Conservation (phyloP, 2,888 invertebrate species). For the Nipponacmea schrenckii region DNA sequence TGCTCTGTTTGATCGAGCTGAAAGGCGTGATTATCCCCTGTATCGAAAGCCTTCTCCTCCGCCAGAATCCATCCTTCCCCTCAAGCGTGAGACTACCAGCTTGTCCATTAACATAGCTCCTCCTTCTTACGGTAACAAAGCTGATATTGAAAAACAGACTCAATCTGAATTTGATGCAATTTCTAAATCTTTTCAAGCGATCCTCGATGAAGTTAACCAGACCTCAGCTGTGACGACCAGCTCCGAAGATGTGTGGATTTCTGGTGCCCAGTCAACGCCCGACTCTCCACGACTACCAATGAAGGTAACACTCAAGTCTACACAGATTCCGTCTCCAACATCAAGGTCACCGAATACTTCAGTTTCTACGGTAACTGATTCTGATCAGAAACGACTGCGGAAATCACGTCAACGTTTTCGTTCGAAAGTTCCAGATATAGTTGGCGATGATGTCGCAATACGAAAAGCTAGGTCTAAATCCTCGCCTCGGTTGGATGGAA, state of each 20-base stretch:
- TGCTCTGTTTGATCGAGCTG: constrained; percentile 33
- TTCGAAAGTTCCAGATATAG: constrained; percentile 19
- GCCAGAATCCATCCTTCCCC: constrained; percentile 4
- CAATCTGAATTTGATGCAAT: constrained; percentile 57
- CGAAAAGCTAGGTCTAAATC: constrained; percentile 27
- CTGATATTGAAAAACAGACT: constrained; percentile 47
- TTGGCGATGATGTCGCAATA: constrained; percentile 24
- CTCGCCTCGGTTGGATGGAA: constrained; percentile 13
- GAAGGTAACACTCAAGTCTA: neutral
- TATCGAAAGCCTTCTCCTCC: constrained; percentile 15
- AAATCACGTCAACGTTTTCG: constrained; percentile 25
- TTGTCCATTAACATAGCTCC: constrained; percentile 19
- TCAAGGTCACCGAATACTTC: neutral
- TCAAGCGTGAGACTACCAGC: constrained; percentile 23
- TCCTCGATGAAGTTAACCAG: constrained; percentile 50
- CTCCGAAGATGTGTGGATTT: constrained; percentile 3
- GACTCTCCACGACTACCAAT: neutral
- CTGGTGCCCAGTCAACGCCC: neutral
- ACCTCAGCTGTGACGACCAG: constrained; percentile 16
- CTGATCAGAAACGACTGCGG: constrained; percentile 16
- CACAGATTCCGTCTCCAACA: neutral
- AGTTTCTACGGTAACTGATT: constrained; percentile 12
- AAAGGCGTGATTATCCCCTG: constrained; percentile 31
- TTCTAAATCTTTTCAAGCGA: constrained; percentile 53
- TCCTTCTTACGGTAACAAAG: constrained; percentile 24